Percentiles rank a stretch among this genome's conserved stretches.
These are phyloP conservation scores for Chrysopilus asiliformis DNA, from an alignment of 2,888 invertebrate genomes.

Conservation along the genomic window DNA sequence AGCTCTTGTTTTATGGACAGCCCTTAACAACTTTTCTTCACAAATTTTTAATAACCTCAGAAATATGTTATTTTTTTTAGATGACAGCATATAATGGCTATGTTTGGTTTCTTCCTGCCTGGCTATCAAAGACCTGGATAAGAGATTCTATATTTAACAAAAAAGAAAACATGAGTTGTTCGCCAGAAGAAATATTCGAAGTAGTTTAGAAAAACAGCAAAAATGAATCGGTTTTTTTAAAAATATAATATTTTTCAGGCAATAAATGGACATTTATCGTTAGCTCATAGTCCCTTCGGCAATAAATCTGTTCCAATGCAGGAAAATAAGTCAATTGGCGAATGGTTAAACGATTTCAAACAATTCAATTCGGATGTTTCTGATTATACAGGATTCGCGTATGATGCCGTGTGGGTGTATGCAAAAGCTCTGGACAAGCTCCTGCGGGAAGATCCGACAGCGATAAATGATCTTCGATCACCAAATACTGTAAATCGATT, in stretches of 20 bases:
- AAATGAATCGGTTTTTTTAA: background rate
- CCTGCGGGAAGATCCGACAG: conserved; percentile 36
- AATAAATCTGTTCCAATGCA: conserved; percentile 46
- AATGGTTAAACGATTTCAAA: conserved; percentile 44
- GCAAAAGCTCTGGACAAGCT: conserved; percentile 55
- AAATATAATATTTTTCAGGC: conserved; percentile 36
- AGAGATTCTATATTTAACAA: conserved; percentile 37
- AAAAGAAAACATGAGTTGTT: conserved; percentile 43
- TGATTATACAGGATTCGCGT: conserved; percentile 60
- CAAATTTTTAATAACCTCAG: too few relatives aligned
- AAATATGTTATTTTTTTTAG: too few relatives aligned
- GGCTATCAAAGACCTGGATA: conserved; percentile 51
- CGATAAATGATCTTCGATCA: conserved; percentile 20
- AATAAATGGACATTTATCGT: conserved; percentile 56
- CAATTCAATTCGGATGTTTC: conserved; percentile 29
- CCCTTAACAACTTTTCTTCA: too few relatives aligned
- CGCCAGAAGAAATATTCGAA: conserved; percentile 45
- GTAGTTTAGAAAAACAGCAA: conserved; percentile 25
- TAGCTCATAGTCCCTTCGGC: conserved; percentile 55
- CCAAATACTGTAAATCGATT: conserved; percentile 31
- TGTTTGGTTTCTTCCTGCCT: conserved; percentile 75
- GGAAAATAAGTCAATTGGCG: conserved; percentile 47
- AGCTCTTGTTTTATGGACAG: too few relatives aligned
- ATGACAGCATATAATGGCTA: conserved; percentile 60
- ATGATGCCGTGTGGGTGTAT: conserved; percentile 73